Evolutionary conservation across 92 coral and sea anemone species (phyloP).

Genomic region (Actinernus sp.): DNA sequence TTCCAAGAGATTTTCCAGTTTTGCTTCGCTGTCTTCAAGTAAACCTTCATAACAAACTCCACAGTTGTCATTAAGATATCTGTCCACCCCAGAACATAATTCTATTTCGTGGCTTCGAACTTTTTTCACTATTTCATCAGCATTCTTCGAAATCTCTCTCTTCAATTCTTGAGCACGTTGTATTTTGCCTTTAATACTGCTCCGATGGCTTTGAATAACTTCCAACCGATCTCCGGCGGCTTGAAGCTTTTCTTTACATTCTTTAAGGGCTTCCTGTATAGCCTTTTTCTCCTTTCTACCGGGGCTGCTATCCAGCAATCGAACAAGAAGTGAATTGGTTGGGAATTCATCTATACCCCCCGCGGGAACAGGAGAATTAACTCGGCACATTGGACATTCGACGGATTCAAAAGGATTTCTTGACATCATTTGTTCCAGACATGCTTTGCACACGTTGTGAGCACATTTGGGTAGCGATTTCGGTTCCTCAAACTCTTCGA

Average conservation of each 20-base stretch:
- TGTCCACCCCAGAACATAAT: neutral
- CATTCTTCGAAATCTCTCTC: neutral
- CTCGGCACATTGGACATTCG: constrained; percentile 57
- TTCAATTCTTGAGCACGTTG: neutral
- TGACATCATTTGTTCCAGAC: constrained; percentile 28
- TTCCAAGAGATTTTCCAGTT: neutral
- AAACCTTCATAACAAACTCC: neutral
- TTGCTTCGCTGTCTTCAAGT: neutral
- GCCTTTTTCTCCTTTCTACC: constrained; percentile 54
- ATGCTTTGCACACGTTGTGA: constrained; percentile 56
- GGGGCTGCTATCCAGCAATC: constrained; percentile 50
- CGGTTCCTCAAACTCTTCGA: constrained; percentile 65
- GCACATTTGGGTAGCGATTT: constrained; percentile 68
- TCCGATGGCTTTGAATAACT: too few species aligned
- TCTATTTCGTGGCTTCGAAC: neutral
- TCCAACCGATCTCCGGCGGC: too few species aligned
- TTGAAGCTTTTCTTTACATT: constrained; percentile 31
- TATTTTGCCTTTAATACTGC: too few species aligned
- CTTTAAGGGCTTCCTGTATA: constrained; percentile 18
- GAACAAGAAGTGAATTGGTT: constrained; percentile 42
- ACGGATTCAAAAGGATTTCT: neutral
- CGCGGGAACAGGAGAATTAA: constrained; percentile 22
- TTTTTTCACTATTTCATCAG: neutral
- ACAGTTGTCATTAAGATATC: neutral
- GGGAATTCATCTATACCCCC: constrained; percentile 49